These are phyloP conservation scores for Ligdia adustata DNA, from an alignment of 2,888 invertebrate species.

Conservation along the genomic window DNA sequence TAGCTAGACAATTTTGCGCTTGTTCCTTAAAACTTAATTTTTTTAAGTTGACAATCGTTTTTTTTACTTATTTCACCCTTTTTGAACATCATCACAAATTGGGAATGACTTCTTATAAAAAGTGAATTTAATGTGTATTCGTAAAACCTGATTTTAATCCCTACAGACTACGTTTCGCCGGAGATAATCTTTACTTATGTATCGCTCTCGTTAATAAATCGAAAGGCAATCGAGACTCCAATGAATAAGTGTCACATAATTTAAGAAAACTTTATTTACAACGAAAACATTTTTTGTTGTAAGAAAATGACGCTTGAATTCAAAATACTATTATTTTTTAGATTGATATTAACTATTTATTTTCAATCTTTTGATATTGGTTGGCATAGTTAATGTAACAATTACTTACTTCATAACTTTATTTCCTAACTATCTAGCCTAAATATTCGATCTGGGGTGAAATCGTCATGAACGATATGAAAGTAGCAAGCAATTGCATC, in stretches of 20 bases:
- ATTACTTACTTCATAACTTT: too few species aligned
- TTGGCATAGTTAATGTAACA: too few species aligned
- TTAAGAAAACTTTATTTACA: conserved; percentile 7
- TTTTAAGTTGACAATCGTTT: conserved; percentile 12
- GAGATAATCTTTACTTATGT: conserved; percentile 44
- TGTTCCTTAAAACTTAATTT: conserved; percentile 27
- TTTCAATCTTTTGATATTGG: too few species aligned
- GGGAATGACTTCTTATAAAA: conserved; percentile 19
- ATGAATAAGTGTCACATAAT: conserved; percentile 11
- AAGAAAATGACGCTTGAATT: too few species aligned
- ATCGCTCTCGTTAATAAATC: conserved; percentile 42
- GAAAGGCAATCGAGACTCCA: conserved; percentile 24
- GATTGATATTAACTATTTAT: too few species aligned
- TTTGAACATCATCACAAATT: conserved; percentile 20
- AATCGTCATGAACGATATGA: too few species aligned
- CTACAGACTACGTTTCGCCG: conserved; percentile 22
- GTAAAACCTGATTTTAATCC: conserved; percentile 31
- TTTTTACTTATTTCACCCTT: conserved; percentile 18
- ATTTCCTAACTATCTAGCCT: too few species aligned
- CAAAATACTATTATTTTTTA: too few species aligned
- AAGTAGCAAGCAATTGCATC: too few species aligned
- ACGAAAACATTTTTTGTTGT: conserved; percentile 1
- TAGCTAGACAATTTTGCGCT: conserved; percentile 45
- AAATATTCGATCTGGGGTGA: too few species aligned
- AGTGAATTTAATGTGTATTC: conserved; percentile 19